Base-by-base conservation (phyloP, 2,888 invertebrate species). In the Phorcus lineatus region DNA sequence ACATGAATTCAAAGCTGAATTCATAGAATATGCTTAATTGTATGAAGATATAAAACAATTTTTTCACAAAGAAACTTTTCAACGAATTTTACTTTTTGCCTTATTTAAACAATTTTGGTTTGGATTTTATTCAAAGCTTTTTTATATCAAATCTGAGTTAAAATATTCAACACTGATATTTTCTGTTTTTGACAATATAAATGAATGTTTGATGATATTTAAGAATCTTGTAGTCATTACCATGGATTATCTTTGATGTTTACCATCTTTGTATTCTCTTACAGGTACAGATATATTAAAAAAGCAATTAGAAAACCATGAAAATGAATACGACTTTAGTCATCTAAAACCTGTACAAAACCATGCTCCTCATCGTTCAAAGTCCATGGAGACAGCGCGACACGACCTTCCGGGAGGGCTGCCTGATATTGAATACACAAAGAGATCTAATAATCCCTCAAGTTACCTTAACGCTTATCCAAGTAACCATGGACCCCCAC, bases 241-340 rank as follows among this genome's bases (percentile, higher is more conserved):
- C 2, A 16, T 24, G 1, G 0, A 28, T 24, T 24, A 28, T 11
- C 3, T 24, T 62, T 4, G 0, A 0, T 7, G 9, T 17, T 62
- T 24, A 28, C 28, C 13, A 16, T 24, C 13, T 11, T 28, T 28
- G 24, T 24, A 24, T 62, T 13, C 28, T 4, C 40, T 81, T 83
- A 11, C 85, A 92, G 92, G 92, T 24, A 91, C 92, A 62, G 92
- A 92, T 81, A 89, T 92, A 74, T 82, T 91, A 80, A 89, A 88
- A 82, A 92, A 91, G 84, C 90, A 90, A 78, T 81, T 91, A n/a
- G 84, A 88, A 79, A 90, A 91, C 55, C 84, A 86, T 80, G 89
- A 88, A 52, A 87, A 88, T 17, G 87, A 87, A 52, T 89, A 89
- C 81, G 89, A 91, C 74, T 89, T 87, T 81, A 87, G 87, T 57